Conservation (phyloP, 2,888 invertebrate genomes). For the Arrhopalites spinosus region DNA sequence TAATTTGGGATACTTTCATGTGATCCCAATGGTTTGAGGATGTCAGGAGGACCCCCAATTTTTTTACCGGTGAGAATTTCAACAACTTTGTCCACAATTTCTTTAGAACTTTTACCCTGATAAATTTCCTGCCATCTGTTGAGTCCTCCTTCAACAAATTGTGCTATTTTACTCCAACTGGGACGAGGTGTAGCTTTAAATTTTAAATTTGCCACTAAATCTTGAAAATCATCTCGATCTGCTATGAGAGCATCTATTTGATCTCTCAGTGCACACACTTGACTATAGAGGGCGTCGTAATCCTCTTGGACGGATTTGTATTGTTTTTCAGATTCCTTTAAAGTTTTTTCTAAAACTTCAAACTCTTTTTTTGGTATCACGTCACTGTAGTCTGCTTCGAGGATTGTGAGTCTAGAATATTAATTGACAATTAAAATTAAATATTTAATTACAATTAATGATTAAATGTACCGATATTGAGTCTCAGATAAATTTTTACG, state of each 20-base stretch:
- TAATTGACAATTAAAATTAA: constrained; percentile 1
- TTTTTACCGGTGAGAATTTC: constrained; percentile 58
- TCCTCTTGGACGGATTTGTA: constrained; percentile 17
- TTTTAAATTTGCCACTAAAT: constrained; percentile 25
- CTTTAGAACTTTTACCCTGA: constrained; percentile 61
- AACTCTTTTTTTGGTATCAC: constrained; percentile 46
- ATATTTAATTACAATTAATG: neutral
- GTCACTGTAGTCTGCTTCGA: constrained; percentile 47
- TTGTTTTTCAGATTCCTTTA: constrained; percentile 27
- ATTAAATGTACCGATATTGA: constrained; percentile 38
- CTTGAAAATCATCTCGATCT: constrained; percentile 38
- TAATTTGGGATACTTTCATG: neutral
- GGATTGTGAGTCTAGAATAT: constrained; percentile 34
- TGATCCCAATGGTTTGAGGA: neutral
- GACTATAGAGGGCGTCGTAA: constrained; percentile 19
- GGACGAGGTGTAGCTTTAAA: constrained; percentile 43
- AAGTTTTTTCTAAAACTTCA: constrained; percentile 32
- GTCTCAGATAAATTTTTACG: constrained; percentile 42
- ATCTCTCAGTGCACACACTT: constrained; percentile 29
- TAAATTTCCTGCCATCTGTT: constrained; percentile 64
- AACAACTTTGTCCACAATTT: constrained; percentile 62
- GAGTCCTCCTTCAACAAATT: constrained; percentile 63
- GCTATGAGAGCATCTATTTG: constrained; percentile 31
- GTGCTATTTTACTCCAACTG: constrained; percentile 57
- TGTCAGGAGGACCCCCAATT: constrained; percentile 7